Conservation (phyloP, 2,888 invertebrate genomes). For the Melanophora roralis region DNA sequence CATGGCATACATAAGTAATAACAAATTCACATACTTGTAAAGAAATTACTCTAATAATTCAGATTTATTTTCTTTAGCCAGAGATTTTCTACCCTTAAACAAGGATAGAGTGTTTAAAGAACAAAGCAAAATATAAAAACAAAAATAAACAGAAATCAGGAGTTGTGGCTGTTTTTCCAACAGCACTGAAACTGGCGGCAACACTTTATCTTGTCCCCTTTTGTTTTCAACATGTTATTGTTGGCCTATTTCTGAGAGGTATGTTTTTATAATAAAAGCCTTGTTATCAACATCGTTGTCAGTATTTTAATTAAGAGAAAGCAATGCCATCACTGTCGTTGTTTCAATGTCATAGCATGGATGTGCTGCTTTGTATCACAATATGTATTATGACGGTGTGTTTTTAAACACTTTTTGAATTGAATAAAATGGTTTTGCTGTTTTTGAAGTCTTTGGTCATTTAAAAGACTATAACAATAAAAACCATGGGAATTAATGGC, state of each 20-base stretch:
- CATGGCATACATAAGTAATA: no score
- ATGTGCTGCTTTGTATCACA: neutral
- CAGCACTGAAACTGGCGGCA: conserved; percentile 1
- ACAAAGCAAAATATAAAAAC: neutral
- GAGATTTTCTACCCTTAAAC: neutral
- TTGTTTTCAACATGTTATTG: neutral
- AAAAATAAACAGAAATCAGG: neutral
- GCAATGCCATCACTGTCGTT: neutral
- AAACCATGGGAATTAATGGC: conserved; percentile 8
- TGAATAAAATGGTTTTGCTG: neutral
- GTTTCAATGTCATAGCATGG: neutral
- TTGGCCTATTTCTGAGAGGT: conserved; percentile 5
- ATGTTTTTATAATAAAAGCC: conserved; percentile 7
- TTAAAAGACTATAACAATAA: conserved; percentile 18
- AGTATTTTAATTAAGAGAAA: neutral
- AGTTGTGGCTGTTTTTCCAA: neutral
- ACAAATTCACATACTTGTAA: no score
- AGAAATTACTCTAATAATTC: neutral
- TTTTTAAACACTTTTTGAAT: conserved; percentile 28
- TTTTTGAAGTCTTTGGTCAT: conserved; percentile 1
- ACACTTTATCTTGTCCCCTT: conserved; percentile 26
- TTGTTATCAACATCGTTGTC: conserved; percentile 11
- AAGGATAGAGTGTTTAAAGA: neutral
- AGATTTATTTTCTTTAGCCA: neutral
- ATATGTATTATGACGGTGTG: conserved; percentile 22